A percentile compares a stretch with the other conserved stretches of the same genome.
phyloP scores from a whole-genome alignment of 2,888 invertebrate genomes.

The Barypeithes pellucidus region DNA sequence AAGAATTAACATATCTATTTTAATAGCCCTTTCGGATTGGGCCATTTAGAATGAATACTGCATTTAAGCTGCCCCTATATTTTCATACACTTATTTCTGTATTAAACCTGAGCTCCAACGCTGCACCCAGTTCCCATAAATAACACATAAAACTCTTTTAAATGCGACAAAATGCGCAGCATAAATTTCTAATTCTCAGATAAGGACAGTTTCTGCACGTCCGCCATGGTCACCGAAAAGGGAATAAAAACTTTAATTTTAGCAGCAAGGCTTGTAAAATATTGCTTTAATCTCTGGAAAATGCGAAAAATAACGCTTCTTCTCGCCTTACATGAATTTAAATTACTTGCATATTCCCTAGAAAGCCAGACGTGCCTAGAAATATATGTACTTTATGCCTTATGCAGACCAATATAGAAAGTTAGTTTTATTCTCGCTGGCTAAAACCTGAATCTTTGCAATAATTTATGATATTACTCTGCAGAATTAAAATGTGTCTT shows the following conservation, averaged over 20 bases:
- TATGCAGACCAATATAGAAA: conserved; percentile 47
- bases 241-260: conserved; percentile 69
- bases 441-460: conserved; percentile 36
- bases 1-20: conserved; percentile 36
- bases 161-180: conserved; percentile 66
- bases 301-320: conserved; percentile 69
- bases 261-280: conserved; percentile 67
- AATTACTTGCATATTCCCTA: conserved; percentile 64
- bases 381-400: conserved; percentile 49
- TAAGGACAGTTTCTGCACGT: conserved; percentile 69
- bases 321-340: conserved; percentile 71
- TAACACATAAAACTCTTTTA: conserved; percentile 65
- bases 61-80: conserved; percentile 40
- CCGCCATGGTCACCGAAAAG: conserved; percentile 50
- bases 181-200: conserved; percentile 67
- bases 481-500: conserved; percentile 32
- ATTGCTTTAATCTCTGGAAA: conserved; percentile 71
- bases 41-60: conserved; percentile 27
- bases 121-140: conserved; percentile 57
- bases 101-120: conserved; percentile 48
- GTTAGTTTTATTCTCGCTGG: conserved; percentile 40
- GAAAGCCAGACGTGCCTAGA: conserved; percentile 43
- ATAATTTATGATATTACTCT: conserved; percentile 39
- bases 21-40: conserved; percentile 23
- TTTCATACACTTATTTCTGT: conserved; percentile 48